Evolutionary conservation across 2,888 invertebrate genomes (phyloP), one percentile per base, ranked within the genome.

Genomic region (Gisinianus flammeolus): DNA sequence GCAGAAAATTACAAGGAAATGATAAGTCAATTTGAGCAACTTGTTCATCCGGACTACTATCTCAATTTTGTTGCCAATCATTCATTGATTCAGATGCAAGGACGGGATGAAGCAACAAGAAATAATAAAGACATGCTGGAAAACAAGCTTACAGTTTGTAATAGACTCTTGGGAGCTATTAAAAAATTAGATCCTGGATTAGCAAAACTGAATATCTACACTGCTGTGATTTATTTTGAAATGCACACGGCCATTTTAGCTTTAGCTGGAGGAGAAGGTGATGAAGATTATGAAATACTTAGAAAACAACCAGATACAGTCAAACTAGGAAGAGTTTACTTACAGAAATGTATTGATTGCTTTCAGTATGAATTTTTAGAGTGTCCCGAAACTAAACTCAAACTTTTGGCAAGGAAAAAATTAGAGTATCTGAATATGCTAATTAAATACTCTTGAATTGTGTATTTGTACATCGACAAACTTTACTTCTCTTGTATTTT

Each of bases 31-130:
- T 87, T 94, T 73, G 90, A 91, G 1, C 91, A 91, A 80, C 92
- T 95, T 84, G 88, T 95, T 77, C 95, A 95, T 87, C 92, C 93
- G 0, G 92, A 94, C 86, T 95, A 95, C 87, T 95, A 94, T 86
- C 93, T 94, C 84, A 89, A 93, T 82, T 94, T 93, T 85, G 91
- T 93, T 0, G 90, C 94, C 10, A 93, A 93, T 85, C 95, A 95
- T 87, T 93, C 94, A 0, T 87, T 95, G 35, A 89, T 95, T 73
- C 95, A 95, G 86, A 86, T 95, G 71, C 93, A 93, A 86, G 93
- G 94, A 8, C 90, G 92, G 81, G 91, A 92, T 80, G 88, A 89
- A 62, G 86, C 89, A 0, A 87, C 68, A 87, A 90, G 70, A 88
- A 79, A 77, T 52, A 54, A 66, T 58, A 81, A 81, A 71, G 76